These are phyloP conservation scores for Drosophila paulistorum DNA, from an alignment of 1,140 invertebrate species.

Conservation along the genomic window DNA sequence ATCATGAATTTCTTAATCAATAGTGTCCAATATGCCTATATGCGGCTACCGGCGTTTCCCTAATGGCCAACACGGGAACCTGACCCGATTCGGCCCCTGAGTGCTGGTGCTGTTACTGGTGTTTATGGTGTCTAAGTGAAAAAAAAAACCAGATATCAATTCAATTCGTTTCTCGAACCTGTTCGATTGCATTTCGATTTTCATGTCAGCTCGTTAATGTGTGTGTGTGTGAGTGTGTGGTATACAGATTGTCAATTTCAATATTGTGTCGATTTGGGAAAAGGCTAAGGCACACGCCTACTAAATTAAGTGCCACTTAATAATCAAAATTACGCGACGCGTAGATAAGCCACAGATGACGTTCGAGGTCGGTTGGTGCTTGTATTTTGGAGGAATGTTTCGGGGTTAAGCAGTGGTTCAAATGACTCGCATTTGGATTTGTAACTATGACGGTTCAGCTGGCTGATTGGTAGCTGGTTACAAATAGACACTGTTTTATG, in stretches of 20 bases:
- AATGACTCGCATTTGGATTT: constrained; percentile 47
- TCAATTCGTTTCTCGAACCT: constrained; percentile 39
- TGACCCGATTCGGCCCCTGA: not conserved
- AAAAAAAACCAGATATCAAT: constrained; percentile 42
- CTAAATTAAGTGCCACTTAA: constrained; percentile 79
- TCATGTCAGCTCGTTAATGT: constrained; percentile 32
- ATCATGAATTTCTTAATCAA: constrained; percentile 76
- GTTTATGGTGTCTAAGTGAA: constrained; percentile 34
- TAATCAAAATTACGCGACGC: constrained; percentile 78
- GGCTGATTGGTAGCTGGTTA: not conserved
- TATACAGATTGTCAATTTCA: constrained; percentile 63
- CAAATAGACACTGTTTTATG: constrained; percentile 46
- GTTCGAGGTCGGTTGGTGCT: not conserved
- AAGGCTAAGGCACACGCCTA: constrained; percentile 65
- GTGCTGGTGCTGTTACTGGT: too few relatives aligned
- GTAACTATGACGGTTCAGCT: constrained; percentile 17
- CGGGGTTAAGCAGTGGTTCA: constrained; percentile 52
- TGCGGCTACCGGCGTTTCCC: constrained; percentile 68
- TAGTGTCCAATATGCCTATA: constrained; percentile 14
- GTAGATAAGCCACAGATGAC: constrained; percentile 63
- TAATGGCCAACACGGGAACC: constrained; percentile 43
- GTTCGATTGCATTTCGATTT: constrained; percentile 57
- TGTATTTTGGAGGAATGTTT: not conserved
- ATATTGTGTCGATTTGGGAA: constrained; percentile 67
- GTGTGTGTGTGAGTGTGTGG: not conserved